Percentiles rank a stretch among this genome's conserved stretches.
Conservation (phyloP, 1,140 invertebrate genomes). For the Pomacea maculata region DNA sequence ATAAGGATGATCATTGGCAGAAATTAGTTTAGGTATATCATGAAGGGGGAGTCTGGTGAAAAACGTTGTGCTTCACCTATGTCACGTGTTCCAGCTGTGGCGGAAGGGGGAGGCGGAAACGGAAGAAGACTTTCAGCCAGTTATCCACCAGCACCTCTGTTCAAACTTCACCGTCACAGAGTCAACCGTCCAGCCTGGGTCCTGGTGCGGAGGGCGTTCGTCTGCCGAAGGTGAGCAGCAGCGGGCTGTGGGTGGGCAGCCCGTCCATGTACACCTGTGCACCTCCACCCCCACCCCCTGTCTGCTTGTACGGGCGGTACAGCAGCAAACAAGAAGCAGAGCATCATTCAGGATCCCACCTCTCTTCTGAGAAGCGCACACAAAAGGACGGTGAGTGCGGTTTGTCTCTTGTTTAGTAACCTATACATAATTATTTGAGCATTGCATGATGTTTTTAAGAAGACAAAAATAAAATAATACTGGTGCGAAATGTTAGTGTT, state of each 20-base stretch:
- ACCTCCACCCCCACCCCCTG: slow-evolving; percentile 14
- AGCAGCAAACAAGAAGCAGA: background rate
- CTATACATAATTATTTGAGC: no score
- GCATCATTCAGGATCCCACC: background rate
- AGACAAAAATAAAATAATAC: no score
- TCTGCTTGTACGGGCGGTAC: slow-evolving; percentile 22
- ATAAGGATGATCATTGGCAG: no score
- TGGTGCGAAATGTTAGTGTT: no score
- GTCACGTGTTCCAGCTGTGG: no score
- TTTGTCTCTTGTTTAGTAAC: no score
- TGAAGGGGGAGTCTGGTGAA: no score
- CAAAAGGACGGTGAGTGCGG: no score
- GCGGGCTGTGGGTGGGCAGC: slow-evolving; percentile 27
- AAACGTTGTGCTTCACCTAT: no score
- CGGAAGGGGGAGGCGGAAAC: background rate
- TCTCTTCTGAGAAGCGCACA: no score
- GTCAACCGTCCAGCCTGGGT: slow-evolving; percentile 14
- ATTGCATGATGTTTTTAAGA: no score
- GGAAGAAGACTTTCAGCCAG: background rate
- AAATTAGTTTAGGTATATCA: no score
- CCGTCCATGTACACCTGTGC: slow-evolving; percentile 22
- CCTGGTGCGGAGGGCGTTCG: slow-evolving; percentile 3
- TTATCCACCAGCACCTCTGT: background rate
- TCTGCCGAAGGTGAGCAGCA: slow-evolving; percentile 31
- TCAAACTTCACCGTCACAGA: slow-evolving; percentile 20